Base-by-base conservation (phyloP, 2,888 invertebrate genomes). In the Tyria jacobaeae region DNA sequence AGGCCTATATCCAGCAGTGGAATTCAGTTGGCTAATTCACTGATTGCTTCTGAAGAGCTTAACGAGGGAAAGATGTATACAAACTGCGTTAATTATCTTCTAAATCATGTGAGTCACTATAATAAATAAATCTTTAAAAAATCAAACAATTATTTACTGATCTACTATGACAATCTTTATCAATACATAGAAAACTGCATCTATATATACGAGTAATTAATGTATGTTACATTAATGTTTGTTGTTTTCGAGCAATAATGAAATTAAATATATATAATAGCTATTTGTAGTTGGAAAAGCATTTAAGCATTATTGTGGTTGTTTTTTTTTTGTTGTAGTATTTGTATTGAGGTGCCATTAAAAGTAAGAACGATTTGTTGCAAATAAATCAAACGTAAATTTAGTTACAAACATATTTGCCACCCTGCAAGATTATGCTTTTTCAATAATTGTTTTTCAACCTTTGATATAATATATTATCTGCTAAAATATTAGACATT, bases 401-500 rank as follows among this genome's bases (percentile, higher is more conserved):
- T 39, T n/a, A n/a, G 0, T n/a, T 15, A 15, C 7, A 17, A 39
- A n/a, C 6, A 0, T 7, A 1, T 31, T 31, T 31, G 4, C 27
- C 4, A 6, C 27, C 7, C 27, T 31, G n/a, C n/a, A n/a, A n/a
- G n/a, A n/a, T n/a, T n/a, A n/a, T n/a, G n/a, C 7, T 31, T 31
- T 4, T 6, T 31, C 27, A 3, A 9, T 47, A 17, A 24, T 24
- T 47, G 12, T 12, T 21, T 7, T 24, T 9, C 12, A 10, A 44
- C 44, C 0, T 9, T 0, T 1, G 1, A 2, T 47, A 0, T 24
- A 12, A 12, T 21, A n/a, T n/a, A n/a, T n/a, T n/a, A n/a, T n/a
- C n/a, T n/a, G n/a, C n/a, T n/a, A n/a, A n/a, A n/a, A n/a, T n/a
- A n/a, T n/a, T n/a, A n/a, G n/a, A n/a, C n/a, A n/a, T n/a, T n/a